Percentiles rank a stretch among this genome's conserved stretches.
Evolutionary conservation across 2,888 invertebrate genomes (phyloP).

Genomic region (Opisthograptis luteolata): DNA sequence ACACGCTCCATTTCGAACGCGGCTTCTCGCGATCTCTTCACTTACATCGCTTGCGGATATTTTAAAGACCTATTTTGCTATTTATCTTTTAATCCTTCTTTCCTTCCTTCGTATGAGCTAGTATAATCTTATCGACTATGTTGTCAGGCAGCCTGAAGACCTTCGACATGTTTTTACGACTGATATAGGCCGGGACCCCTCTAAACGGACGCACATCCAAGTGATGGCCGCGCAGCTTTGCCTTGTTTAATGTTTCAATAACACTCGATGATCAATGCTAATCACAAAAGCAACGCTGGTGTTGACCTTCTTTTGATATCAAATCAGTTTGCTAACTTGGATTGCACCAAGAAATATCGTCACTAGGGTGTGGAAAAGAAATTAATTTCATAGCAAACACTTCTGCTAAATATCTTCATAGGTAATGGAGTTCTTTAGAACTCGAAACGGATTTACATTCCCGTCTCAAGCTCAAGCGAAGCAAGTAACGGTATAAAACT

Average conservation of each 20-base stretch:
- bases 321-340: background rate
- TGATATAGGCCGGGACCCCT: too few species aligned
- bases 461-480: background rate
- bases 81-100: too few species aligned
- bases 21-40: constrained; percentile 42
- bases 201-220: too few species aligned
- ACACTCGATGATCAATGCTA: too few species aligned
- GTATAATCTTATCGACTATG: too few species aligned
- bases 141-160: too few species aligned
- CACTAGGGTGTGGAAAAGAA: constrained; percentile 1
- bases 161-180: too few species aligned
- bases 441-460: constrained; percentile 1
- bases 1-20: constrained; percentile 53
- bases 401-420: background rate
- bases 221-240: too few species aligned
- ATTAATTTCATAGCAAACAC: background rate
- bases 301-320: background rate
- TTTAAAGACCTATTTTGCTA: background rate
- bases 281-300: background rate
- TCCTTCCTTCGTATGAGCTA: too few species aligned
- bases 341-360: background rate
- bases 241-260: background rate
- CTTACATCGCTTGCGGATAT: constrained; percentile 28
- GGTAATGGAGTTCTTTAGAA: constrained; percentile 8
- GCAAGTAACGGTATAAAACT: constrained; percentile 2